These are phyloP conservation scores for Cygnus buccinator DNA, from an alignment of 2,113 vertebrate genomes.

Conservation along the genomic window DNA sequence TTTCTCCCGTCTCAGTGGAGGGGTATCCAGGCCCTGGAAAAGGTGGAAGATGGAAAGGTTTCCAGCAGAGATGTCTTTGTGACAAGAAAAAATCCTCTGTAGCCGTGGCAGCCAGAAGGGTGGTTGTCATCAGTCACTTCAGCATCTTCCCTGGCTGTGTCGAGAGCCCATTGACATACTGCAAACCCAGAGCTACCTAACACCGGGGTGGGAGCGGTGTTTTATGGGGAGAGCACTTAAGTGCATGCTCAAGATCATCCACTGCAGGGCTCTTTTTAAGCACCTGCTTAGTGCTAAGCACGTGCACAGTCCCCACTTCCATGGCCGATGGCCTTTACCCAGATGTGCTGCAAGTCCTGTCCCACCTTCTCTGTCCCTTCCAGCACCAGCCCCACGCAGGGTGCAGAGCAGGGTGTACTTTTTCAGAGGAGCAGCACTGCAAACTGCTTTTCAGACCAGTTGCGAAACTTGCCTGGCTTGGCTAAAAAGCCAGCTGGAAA, in stretches of 20 bases:
- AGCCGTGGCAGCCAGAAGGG: neutral
- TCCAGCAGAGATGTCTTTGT: neutral
- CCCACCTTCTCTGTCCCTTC: neutral
- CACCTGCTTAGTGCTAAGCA: neutral
- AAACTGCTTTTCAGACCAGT: fast-evolving
- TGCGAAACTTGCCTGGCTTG: fast-evolving
- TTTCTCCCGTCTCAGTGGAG: fast-evolving
- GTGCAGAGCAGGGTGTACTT: neutral
- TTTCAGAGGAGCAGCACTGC: neutral
- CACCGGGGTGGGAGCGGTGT: neutral
- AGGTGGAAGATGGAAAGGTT: neutral
- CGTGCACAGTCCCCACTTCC: neutral
- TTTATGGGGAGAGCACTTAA: neutral
- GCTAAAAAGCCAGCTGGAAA: neutral
- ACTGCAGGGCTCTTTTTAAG: neutral
- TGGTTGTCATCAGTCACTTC: neutral
- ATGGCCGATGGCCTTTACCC: neutral
- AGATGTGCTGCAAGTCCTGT: neutral
- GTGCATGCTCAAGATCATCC: neutral
- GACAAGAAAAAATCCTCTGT: neutral
- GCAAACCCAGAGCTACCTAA: too few species aligned
- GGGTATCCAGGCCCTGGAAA: fast-evolving
- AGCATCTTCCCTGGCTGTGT: too few species aligned
- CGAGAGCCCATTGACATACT: neutral
- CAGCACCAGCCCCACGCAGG: neutral